phyloP scores from a whole-genome alignment of 1,140 invertebrate species.

The Drosophila sp. region DNA sequence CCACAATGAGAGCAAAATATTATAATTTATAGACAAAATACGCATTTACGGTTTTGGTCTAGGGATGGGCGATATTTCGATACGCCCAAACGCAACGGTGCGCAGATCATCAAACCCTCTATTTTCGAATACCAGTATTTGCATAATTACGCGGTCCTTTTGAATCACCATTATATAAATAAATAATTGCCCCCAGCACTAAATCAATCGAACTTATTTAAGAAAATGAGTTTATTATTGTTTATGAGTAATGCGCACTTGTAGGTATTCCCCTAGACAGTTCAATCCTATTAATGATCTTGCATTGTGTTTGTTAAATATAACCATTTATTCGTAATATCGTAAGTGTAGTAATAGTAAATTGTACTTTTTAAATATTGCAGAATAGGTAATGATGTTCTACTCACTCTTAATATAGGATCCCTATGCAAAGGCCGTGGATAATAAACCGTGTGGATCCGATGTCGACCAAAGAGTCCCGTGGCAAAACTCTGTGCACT shows the following conservation, averaged over 20 bases:
- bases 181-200: neutral
- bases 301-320: neutral
- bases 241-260: neutral
- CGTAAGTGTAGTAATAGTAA: neutral
- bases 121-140: neutral
- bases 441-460: conserved; percentile 86
- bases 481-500: conserved; percentile 89
- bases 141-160: neutral
- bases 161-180: neutral
- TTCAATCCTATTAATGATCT: neutral
- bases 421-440: conserved; percentile 86
- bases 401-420: conserved; percentile 88
- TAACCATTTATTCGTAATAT: conserved; percentile 8
- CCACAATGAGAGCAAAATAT: conserved; percentile 5
- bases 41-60: conserved; percentile 25
- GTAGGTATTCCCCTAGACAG: neutral
- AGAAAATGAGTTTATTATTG: neutral
- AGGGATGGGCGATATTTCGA: conserved; percentile 1
- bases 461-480: conserved; percentile 88
- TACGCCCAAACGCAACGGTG: neutral
- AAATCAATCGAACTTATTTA: neutral
- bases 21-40: conserved; percentile 10
- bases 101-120: neutral
- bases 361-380: neutral
- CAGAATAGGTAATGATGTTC: neutral